These are phyloP conservation scores for Chroicocephalus ridibundus DNA, from an alignment of 2,113 vertebrate species.

Conservation along the genomic window DNA sequence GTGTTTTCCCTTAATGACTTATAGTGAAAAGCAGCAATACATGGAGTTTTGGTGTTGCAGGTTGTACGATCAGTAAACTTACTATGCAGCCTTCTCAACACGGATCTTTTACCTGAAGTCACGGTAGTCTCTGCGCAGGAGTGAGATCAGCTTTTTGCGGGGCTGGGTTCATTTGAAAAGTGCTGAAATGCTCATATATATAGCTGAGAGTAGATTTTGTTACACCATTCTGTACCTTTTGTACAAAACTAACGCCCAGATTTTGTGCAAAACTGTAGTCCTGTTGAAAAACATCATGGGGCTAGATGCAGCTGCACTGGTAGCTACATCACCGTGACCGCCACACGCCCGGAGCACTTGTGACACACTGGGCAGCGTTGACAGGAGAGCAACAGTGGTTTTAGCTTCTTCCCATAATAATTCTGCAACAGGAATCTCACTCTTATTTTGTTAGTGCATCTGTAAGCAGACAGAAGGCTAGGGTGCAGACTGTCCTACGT, in stretches of 20 bases:
- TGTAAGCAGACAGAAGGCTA: neutral
- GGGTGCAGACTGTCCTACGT: neutral
- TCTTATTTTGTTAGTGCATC: neutral
- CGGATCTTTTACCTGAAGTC: neutral
- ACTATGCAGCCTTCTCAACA: neutral
- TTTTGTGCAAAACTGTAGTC: neutral
- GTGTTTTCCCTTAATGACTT: neutral
- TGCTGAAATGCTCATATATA: neutral
- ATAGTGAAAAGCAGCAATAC: neutral
- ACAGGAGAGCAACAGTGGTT: neutral
- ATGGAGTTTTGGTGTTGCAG: conserved; percentile 50
- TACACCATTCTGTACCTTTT: neutral
- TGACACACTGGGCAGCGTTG: neutral
- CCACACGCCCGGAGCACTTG: neutral
- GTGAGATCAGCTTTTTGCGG: neutral
- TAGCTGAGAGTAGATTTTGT: neutral
- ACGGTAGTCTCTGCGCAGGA: neutral
- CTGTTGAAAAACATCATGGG: neutral
- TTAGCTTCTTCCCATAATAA: neutral
- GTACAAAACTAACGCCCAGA: neutral
- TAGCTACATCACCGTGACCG: neutral
- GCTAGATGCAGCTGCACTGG: neutral
- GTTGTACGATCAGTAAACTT: neutral
- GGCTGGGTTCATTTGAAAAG: neutral
- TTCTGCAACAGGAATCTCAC: neutral